Percentiles rank a stretch among this genome's conserved stretches.
Evolutionary conservation across 2,797 vertebrate species (phyloP).

Genomic region (Cyprinella venusta): DNA sequence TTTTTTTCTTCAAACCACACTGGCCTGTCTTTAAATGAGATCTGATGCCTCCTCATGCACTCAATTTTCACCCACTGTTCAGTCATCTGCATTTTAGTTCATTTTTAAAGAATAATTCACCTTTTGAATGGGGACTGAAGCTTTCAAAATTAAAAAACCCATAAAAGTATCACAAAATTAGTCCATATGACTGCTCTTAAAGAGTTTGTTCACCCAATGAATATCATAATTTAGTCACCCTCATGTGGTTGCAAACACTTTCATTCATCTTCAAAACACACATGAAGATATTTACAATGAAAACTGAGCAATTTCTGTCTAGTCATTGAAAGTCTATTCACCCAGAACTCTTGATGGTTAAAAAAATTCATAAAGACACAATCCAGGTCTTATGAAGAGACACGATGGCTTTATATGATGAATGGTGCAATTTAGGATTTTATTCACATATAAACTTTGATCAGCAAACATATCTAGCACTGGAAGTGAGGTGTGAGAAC

Average conservation of each 20-base stretch:
- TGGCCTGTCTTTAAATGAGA: constrained; percentile 51
- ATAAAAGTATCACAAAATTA: not conserved
- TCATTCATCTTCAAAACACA: not conserved
- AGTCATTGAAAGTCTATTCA: not conserved
- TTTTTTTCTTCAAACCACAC: constrained; percentile 26
- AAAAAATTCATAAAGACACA: not conserved
- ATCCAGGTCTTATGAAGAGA: not conserved
- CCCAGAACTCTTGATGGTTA: not conserved
- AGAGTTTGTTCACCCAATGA: not conserved
- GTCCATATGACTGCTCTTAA: not conserved
- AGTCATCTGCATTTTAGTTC: not conserved
- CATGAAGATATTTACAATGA: not conserved
- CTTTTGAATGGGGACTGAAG: not conserved
- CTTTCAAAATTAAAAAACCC: not conserved
- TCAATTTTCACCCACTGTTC: constrained; percentile 9
- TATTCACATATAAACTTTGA: not conserved
- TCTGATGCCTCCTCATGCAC: constrained; percentile 8
- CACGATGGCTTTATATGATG: not conserved
- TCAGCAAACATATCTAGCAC: not conserved
- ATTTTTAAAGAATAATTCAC: not conserved
- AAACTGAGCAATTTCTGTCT: not conserved
- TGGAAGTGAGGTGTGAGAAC: not conserved
- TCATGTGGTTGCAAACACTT: not conserved
- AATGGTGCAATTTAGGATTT: not conserved
- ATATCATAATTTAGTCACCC: not conserved